These are phyloP conservation scores for Lepisosteus oculatus DNA, from an alignment of 2,113 vertebrate species.

Conservation along the genomic window DNA sequence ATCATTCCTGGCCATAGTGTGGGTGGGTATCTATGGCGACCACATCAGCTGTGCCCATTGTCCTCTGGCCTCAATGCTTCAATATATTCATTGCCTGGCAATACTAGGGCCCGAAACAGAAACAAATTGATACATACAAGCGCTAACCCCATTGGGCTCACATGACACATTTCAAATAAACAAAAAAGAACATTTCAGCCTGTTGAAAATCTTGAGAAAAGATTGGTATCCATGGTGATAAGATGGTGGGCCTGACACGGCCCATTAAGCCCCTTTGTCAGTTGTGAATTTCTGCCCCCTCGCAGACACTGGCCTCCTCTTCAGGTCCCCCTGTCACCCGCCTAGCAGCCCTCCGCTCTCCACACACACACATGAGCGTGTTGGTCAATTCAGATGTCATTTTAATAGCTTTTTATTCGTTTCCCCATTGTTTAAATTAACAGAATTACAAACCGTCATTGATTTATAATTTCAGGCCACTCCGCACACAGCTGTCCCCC, in stretches of 20 bases:
- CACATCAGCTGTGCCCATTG: constrained; percentile 79
- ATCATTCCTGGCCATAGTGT: constrained; percentile 77
- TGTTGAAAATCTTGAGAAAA: constrained; percentile 88
- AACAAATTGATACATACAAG: constrained; percentile 94
- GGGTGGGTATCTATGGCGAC: constrained; percentile 79
- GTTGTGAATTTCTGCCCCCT: constrained; percentile 76
- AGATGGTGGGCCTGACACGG: constrained; percentile 66
- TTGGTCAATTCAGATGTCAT: constrained; percentile 86
- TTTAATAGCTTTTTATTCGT: constrained; percentile 84
- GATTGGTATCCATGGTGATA: constrained; percentile 73
- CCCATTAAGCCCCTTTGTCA: constrained; percentile 87
- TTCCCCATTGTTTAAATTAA: constrained; percentile 78
- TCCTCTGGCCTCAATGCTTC: constrained; percentile 68
- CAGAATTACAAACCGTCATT: constrained; percentile 73
- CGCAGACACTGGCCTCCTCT: constrained; percentile 48
- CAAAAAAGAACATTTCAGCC: constrained; percentile 82
- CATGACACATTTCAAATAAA: constrained; percentile 75
- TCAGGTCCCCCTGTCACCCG: constrained; percentile 43
- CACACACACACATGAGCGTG: constrained; percentile 84
- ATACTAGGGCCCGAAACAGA: constrained; percentile 71
- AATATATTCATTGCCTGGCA: constrained; percentile 80
- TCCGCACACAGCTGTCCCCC: constrained; percentile 40
- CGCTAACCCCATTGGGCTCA: constrained; percentile 67
- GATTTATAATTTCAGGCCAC: constrained; percentile 81
- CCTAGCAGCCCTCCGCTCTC: constrained; percentile 60